Base-by-base conservation (phyloP, 2,888 invertebrate species). In the Oligia strigilis region DNA sequence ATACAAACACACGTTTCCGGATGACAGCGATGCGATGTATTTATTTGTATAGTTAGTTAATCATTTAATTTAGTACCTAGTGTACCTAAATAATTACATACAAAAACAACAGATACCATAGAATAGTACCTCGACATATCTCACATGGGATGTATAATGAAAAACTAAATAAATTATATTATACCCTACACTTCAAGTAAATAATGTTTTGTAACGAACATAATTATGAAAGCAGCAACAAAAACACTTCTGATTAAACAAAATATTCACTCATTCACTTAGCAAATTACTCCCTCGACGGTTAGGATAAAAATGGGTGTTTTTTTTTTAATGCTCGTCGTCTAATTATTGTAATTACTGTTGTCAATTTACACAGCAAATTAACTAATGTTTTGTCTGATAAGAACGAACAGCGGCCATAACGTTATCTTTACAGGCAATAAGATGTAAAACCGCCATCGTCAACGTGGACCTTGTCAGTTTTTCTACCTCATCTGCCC, bases 271-370 rank as follows among this genome's bases (percentile, higher is more conserved):
- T 86, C 58, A 46, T 71, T 72, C 62, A 52, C 60, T 75, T 36
- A 73, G 36, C 62, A 76, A 77, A 74, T 77, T 46, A 67, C 58
- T 84, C 84, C 72, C 72, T 58, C 52, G 29, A 17, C 65, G 78
- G 46, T 72, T 55, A 72, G 72, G 36, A 76, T 69, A 72, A 78
- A 79, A 80, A 82, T 64, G 14, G 29, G 17, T 36, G 1, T 76
- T 73, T 77, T 88, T 70, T 36, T 80, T 80, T 78, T 58, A 78
- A 77, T 70, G 78, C 70, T 70, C 60, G 52, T 55, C 72, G 72
- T 72, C 78, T 88, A 84, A 88, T 88, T 78, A 86, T 81, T 67
- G 71, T 82, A 82, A 88, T 86, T 79, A 88, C 77, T 52, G 78
- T 78, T 78, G 78, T 46, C 64, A 88, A 81, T 77, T 86, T 76